Evolutionary conservation across 2,888 invertebrate species (phyloP).

Genomic region (Sylvicola fuscatus): DNA sequence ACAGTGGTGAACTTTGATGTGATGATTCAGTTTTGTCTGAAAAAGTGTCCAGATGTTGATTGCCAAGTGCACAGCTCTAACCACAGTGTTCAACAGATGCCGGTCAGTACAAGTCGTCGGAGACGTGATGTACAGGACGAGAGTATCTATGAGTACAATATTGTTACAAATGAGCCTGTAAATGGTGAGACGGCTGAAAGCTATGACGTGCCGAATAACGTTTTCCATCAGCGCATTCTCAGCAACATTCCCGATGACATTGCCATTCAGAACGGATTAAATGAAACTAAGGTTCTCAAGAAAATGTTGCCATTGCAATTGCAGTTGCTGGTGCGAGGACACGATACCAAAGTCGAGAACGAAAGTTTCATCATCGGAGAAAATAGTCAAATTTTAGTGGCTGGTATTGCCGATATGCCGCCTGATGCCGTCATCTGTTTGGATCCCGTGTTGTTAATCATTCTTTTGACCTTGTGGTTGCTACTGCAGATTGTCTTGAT

Average conservation of each 20-base stretch:
- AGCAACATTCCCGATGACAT: constrained; percentile 6
- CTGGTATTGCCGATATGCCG: constrained; percentile 17
- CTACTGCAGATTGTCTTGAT: constrained; percentile 34
- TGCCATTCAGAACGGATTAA: constrained; percentile 7
- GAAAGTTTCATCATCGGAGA: constrained; percentile 44
- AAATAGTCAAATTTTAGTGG: constrained; percentile 31
- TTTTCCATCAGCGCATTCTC: not conserved
- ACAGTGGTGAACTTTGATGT: constrained; percentile 63
- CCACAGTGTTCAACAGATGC: no score
- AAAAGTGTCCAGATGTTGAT: constrained; percentile 40
- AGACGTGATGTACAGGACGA: constrained; percentile 5
- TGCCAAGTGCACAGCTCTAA: constrained; percentile 13
- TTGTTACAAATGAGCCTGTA: no score
- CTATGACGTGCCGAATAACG: not conserved
- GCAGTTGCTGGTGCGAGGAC: constrained; percentile 33
- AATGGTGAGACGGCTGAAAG: not conserved
- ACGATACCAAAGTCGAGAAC: constrained; percentile 28
- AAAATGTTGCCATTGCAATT: constrained; percentile 31
- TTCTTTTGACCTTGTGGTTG: constrained; percentile 37
- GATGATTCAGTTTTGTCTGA: constrained; percentile 61
- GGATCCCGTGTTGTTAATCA: constrained; percentile 41
- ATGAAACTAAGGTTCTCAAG: constrained; percentile 14
- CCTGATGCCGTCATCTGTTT: constrained; percentile 30
- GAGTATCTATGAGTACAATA: no score
- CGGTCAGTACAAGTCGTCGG: constrained; percentile 1